phyloP scores from a whole-genome alignment of 1,140 invertebrate species.

The Sinonovacula constricta region DNA sequence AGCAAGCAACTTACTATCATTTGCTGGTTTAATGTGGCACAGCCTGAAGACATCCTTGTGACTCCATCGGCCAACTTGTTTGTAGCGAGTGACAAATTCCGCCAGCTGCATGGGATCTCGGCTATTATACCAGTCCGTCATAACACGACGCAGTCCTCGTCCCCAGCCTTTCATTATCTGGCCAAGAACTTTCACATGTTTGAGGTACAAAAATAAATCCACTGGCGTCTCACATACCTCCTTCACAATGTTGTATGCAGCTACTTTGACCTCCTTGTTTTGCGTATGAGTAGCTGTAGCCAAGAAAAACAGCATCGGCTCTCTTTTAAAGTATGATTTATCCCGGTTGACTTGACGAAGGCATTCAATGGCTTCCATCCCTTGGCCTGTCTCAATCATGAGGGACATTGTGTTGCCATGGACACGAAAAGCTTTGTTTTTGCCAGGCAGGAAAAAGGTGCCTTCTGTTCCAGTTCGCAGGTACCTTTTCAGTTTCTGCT shows the following conservation, averaged over 20 bases:
- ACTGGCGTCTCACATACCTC: constrained; percentile 81
- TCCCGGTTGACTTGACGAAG: constrained; percentile 52
- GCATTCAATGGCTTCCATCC: constrained; percentile 46
- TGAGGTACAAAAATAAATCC: constrained; percentile 82
- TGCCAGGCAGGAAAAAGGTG: constrained; percentile 45
- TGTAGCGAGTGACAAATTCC: constrained; percentile 82
- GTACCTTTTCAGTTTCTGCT: constrained; percentile 39
- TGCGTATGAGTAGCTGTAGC: constrained; percentile 80
- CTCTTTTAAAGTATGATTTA: constrained; percentile 72
- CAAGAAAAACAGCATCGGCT: constrained; percentile 82
- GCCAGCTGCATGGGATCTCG: constrained; percentile 82
- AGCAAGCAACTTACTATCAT: constrained; percentile 79
- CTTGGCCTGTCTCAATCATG: constrained; percentile 46
- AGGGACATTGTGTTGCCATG: constrained; percentile 24
- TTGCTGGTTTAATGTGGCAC: constrained; percentile 81
- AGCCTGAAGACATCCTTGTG: constrained; percentile 85
- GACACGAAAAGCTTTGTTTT: constrained; percentile 43
- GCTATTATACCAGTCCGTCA: constrained; percentile 82
- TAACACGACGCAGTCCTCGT: constrained; percentile 81
- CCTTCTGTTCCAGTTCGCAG: constrained; percentile 39
- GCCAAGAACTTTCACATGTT: constrained; percentile 81
- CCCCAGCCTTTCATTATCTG: constrained; percentile 80
- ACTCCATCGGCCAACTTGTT: constrained; percentile 82
- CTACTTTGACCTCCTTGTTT: constrained; percentile 77
- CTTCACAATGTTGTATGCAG: constrained; percentile 80